Evolutionary conservation across 1,140 invertebrate species (phyloP).

Genomic region (Rhysida immarginata): DNA sequence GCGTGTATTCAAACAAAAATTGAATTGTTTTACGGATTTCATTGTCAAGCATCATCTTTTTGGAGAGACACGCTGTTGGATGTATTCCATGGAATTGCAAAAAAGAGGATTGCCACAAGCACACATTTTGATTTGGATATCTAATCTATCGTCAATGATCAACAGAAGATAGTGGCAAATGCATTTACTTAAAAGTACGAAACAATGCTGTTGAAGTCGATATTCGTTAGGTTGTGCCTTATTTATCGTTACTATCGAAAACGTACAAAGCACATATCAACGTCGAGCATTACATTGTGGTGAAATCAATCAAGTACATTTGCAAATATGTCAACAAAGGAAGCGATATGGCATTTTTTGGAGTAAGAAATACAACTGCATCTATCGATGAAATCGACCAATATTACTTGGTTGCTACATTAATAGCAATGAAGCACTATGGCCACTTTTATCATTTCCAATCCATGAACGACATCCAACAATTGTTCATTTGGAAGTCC

Average conservation of each 20-base stretch:
- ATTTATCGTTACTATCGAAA: slow-evolving; percentile 33
- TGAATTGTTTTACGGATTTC: slow-evolving; percentile 8
- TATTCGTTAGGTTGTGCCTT: slow-evolving; percentile 37
- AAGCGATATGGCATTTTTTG: slow-evolving; percentile 15
- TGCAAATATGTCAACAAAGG: slow-evolving; percentile 13
- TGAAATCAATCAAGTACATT: slow-evolving; percentile 16
- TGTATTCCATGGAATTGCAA: slow-evolving; percentile 9
- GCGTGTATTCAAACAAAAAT: slow-evolving; percentile 8
- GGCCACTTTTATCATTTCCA: slow-evolving; percentile 10
- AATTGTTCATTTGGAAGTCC: too few species aligned
- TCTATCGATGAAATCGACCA: slow-evolving; percentile 13
- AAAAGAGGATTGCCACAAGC: slow-evolving; percentile 14
- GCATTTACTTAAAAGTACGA: slow-evolving; percentile 4
- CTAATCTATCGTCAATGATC: slow-evolving; percentile 16
- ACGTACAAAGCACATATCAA: slow-evolving; percentile 30
- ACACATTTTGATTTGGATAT: slow-evolving; percentile 15
- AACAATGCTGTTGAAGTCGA: slow-evolving; percentile 21
- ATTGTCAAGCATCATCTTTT: slow-evolving; percentile 13
- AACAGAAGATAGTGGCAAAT: neutral
- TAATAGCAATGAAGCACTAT: slow-evolving; percentile 13
- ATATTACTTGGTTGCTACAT: slow-evolving; percentile 14
- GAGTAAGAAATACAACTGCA: slow-evolving; percentile 12
- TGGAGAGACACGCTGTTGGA: slow-evolving; percentile 11
- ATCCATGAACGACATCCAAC: too few species aligned
- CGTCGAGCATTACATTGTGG: slow-evolving; percentile 19